Conservation (phyloP, 1,140 invertebrate species). For the Delia radicum region DNA sequence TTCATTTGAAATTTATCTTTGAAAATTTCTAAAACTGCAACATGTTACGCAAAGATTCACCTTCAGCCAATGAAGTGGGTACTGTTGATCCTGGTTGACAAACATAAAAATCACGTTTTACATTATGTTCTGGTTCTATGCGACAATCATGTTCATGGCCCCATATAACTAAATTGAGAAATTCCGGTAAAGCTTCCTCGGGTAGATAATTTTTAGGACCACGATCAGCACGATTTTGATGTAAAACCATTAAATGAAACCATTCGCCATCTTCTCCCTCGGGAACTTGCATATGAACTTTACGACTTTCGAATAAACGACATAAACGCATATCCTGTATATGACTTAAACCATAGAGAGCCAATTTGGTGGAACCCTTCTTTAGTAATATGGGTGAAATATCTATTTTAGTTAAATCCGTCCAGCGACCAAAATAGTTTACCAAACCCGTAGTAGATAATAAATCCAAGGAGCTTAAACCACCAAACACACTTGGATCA, state of each 20-base stretch:
- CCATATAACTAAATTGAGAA: conserved; percentile 93
- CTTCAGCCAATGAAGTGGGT: conserved; percentile 88
- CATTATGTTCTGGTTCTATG: conserved; percentile 70
- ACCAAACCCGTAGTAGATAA: conserved; percentile 81
- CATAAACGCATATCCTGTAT: conserved; percentile 90
- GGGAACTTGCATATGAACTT: conserved; percentile 74
- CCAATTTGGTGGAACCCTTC: conserved; percentile 83
- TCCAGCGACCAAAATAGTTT: conserved; percentile 89
- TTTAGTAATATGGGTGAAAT: conserved; percentile 82
- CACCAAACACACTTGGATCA: conserved; percentile 78
- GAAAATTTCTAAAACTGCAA: conserved; percentile 78
- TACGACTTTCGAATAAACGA: conserved; percentile 72
- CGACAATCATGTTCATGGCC: conserved; percentile 97
- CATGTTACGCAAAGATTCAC: conserved; percentile 81
- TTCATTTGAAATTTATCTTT: conserved; percentile 70
- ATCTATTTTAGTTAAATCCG: conserved; percentile 73
- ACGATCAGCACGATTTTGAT: conserved; percentile 89
- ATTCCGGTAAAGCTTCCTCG: conserved; percentile 81
- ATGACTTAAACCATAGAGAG: conserved; percentile 92
- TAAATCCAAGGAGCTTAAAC: conserved; percentile 75
- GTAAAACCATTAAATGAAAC: conserved; percentile 93
- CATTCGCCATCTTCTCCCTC: conserved; percentile 67
- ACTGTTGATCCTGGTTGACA: conserved; percentile 95
- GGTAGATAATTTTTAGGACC: conserved; percentile 80
- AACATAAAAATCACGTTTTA: conserved; percentile 70